phyloP scores from a whole-genome alignment of 2,113 vertebrate genomes.

The Ophiodon elongatus region DNA sequence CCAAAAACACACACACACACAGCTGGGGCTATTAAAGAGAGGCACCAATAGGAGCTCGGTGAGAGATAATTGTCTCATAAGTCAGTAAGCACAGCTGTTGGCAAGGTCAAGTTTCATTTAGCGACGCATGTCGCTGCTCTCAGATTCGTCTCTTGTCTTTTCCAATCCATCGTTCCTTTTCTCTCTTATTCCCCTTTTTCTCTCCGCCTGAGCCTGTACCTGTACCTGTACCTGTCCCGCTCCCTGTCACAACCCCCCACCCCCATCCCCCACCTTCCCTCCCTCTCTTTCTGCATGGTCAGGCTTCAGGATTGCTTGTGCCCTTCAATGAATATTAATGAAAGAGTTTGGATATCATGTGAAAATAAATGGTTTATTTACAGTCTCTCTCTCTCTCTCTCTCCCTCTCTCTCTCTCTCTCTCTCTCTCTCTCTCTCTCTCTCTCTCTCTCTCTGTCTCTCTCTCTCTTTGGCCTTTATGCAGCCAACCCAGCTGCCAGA shows the following conservation, averaged over 20 bases:
- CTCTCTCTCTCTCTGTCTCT: neutral
- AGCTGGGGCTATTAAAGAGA: constrained; percentile 70
- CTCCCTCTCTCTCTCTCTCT: neutral
- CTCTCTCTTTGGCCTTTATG: too few relatives aligned
- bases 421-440: constrained; percentile 18
- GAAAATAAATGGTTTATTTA: constrained; percentile 81
- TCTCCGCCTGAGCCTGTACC: constrained; percentile 42
- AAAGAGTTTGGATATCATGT: constrained; percentile 74
- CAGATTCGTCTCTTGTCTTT: constrained; percentile 49
- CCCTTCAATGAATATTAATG: constrained; percentile 83
- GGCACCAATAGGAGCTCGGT: constrained; percentile 64
- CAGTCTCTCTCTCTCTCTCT: constrained; percentile 31
- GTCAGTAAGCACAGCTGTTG: constrained; percentile 84
- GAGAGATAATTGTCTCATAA: constrained; percentile 84
- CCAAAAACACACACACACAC: constrained; percentile 39
- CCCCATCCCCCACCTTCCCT: too few relatives aligned
- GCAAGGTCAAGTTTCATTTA: constrained; percentile 84
- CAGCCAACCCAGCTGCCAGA: constrained; percentile 16
- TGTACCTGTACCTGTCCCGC: constrained; percentile 61
- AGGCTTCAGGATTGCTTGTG: constrained; percentile 67
- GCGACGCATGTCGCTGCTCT: constrained; percentile 53
- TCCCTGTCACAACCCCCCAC: constrained; percentile 41
- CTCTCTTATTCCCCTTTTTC: neutral
- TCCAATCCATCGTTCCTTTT: constrained; percentile 29
- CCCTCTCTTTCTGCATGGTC: constrained; percentile 73